Conservation (phyloP, 2,113 vertebrate genomes). For the Indri indri region DNA sequence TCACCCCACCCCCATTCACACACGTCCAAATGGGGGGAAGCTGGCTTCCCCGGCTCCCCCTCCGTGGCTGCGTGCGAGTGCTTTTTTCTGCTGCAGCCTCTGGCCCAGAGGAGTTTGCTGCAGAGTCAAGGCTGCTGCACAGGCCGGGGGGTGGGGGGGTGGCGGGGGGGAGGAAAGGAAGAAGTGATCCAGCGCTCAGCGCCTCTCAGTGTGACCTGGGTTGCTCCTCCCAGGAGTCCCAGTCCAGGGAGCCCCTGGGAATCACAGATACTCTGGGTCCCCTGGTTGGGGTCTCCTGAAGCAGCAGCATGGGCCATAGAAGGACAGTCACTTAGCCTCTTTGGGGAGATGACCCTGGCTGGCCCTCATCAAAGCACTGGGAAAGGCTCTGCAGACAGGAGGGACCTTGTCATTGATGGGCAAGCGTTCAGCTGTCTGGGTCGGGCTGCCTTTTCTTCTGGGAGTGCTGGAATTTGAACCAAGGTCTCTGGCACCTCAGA, state of each 20-base stretch:
- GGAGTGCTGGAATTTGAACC: neutral
- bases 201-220: neutral
- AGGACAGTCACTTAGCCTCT: neutral
- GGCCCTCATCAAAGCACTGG: rapidly evolving
- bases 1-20: neutral
- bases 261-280: neutral
- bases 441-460: neutral
- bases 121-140: neutral
- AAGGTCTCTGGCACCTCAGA: neutral
- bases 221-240: neutral
- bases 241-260: neutral
- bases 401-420: neutral
- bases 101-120: constrained; percentile 49
- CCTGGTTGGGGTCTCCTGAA: neutral
- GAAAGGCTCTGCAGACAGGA: neutral
- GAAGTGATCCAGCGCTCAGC: neutral
- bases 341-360: neutral
- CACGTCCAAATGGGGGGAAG: neutral
- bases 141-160: neutral
- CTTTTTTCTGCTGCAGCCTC: constrained; percentile 40
- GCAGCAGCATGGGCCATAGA: neutral
- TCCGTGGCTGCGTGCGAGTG: rapidly evolving
- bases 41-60: neutral
- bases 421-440: neutral
- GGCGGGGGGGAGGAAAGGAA: too few relatives aligned